Base-by-base conservation (phyloP, 1,140 invertebrate species). In the Samia ricini region DNA sequence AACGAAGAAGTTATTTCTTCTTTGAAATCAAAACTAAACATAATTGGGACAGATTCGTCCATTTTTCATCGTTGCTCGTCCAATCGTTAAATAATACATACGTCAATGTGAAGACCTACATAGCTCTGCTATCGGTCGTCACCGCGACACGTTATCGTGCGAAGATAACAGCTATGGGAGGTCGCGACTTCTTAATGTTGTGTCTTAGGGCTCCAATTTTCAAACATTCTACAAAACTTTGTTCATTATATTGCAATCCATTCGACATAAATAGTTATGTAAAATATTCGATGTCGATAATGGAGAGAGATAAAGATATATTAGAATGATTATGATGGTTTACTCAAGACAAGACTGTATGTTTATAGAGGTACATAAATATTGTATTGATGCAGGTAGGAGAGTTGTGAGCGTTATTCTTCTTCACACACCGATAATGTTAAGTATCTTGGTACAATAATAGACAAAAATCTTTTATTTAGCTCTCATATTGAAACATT, bases 121-220 rank as follows among this genome's bases (percentile, higher is more conserved):
- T 42, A 42, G 33, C 33, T 42, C 33, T 42, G 56, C 29, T 67
- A 67, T 67, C 65, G 65, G 61, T 58, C 62, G 64, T 64, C 56
- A 65, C 55, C 64, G 63, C 56, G 56, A 24, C 55, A 54, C 61
- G 60, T 57, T 68, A 68, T 70, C 68, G 63, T 50, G 56, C 52
- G 60, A 18, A 23, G 71, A 73, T 73, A 73, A 64, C 60, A 26
- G 18, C 42, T 60, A 73, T 70, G 66, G 61, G 66, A 71, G 66
- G 72, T 68, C 71, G 50, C 59, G 66, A 71, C 66, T 50, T 61
- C 52, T 56, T 48, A 36, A 22, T 56, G 59, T 65, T 71, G 64
- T 61, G 62, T 61, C 54, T 72, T 42, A 58, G 54, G 52, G 21
- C 6, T 15, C 20, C 22, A 15, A 55, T 55, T 55, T 8, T 42